Conservation (phyloP, 2,888 invertebrate species). For the Monopis laevigella region DNA sequence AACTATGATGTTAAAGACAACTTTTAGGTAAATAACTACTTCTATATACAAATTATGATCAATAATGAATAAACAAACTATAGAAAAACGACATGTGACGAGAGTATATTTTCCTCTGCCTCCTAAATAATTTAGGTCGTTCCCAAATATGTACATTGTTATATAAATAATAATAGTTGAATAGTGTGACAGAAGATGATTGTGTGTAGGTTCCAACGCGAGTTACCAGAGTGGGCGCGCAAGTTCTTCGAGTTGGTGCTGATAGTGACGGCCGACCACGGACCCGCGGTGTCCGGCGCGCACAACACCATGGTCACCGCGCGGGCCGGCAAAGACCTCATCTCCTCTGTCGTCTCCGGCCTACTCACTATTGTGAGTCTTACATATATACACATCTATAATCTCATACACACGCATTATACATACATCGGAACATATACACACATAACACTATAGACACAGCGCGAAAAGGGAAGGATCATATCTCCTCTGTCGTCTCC, state of each 20-base stretch:
- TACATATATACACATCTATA: too few species aligned
- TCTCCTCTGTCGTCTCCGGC: slow-evolving; percentile 95
- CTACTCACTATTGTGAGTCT: slow-evolving; percentile 91
- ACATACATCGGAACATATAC: too few species aligned
- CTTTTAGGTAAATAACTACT: too few species aligned
- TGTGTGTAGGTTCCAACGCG: slow-evolving; percentile 84
- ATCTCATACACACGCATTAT: too few species aligned
- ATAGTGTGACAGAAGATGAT: neutral
- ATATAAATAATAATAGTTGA: too few species aligned
- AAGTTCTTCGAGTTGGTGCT: slow-evolving; percentile 99
- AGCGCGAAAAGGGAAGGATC: slow-evolving; percentile 96
- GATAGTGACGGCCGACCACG: slow-evolving; percentile 99
- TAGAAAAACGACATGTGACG: too few species aligned
- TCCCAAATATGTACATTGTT: too few species aligned
- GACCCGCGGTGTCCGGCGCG: slow-evolving; percentile 98
- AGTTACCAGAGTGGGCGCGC: slow-evolving; percentile 91
- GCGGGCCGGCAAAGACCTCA: slow-evolving; percentile 95
- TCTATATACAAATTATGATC: too few species aligned
- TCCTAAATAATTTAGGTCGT: too few species aligned
- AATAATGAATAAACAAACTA: neutral
- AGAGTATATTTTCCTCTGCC: too few species aligned
- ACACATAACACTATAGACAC: slow-evolving; percentile 99
- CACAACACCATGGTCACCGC: slow-evolving; percentile 99
- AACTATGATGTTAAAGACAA: too few species aligned
- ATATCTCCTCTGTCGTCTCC: slow-evolving; percentile 94